A percentile compares a stretch with the other conserved stretches of the same genome.
phyloP scores from a whole-genome alignment of 2,113 vertebrate genomes.

The Ptilonorhynchus violaceus region DNA sequence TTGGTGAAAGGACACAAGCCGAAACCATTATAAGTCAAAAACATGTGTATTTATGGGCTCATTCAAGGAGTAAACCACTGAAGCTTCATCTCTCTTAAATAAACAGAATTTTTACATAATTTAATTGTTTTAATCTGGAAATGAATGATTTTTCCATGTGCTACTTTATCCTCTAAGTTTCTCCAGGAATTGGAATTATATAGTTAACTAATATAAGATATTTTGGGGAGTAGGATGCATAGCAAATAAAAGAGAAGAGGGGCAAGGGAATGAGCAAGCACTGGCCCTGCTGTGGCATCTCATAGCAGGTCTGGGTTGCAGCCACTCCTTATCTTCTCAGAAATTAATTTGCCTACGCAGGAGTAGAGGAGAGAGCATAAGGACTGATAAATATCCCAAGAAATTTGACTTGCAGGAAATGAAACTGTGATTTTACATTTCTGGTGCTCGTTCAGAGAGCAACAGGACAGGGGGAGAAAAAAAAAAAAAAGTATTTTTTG shows the following conservation, averaged over 20 bases:
- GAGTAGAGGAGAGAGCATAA: background rate
- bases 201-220: background rate
- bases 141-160: accelerated
- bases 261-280: background rate
- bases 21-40: background rate
- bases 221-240: background rate
- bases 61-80: background rate
- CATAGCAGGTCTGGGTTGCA: background rate
- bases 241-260: background rate
- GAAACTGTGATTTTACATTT: background rate
- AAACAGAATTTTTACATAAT: background rate
- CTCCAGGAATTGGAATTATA: background rate
- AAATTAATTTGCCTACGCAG: background rate
- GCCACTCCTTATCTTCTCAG: background rate
- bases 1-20: background rate
- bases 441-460: background rate
- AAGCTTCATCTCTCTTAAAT: background rate
- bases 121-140: background rate
- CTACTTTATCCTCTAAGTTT: background rate
- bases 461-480: background rate
- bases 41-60: accelerated
- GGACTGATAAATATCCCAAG: background rate
- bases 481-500: background rate
- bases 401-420: constrained; percentile 6
- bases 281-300: background rate